Percentiles rank a stretch among this genome's conserved stretches.
phyloP scores from a whole-genome alignment of 2,113 vertebrate genomes.

The Steatornis caripensis region DNA sequence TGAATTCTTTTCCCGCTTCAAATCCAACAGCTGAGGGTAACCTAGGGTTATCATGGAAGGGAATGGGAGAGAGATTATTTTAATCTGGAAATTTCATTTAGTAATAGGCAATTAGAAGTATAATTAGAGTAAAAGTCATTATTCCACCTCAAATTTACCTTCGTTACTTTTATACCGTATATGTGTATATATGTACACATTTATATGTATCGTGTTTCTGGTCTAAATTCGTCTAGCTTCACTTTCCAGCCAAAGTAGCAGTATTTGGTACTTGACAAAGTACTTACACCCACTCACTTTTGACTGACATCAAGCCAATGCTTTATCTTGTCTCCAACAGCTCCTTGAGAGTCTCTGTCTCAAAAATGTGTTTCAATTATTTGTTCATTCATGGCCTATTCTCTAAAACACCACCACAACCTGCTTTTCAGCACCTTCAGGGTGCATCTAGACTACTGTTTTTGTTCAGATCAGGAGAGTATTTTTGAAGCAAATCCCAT shows the following conservation, averaged over 20 bases:
- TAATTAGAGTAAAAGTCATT: neutral
- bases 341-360: neutral
- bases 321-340: conserved; percentile 23
- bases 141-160: neutral
- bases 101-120: neutral
- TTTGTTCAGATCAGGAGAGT: neutral
- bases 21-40: neutral
- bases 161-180: neutral
- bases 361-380: neutral
- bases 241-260: conserved; percentile 45
- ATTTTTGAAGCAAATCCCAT: neutral
- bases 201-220: neutral
- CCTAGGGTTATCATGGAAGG: neutral
- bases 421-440: neutral
- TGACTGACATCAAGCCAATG: conserved; percentile 32
- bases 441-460: neutral
- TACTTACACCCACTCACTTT: conserved; percentile 39
- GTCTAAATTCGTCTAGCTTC: conserved; percentile 42
- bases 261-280: neutral
- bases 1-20: neutral
- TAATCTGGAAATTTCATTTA: neutral
- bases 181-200: neutral
- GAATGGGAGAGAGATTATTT: neutral
- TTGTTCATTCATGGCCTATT: neutral
- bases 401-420: neutral